These are phyloP conservation scores for Calliphora vomitoria DNA, from an alignment of 2,888 invertebrate species.

Conservation along the genomic window DNA sequence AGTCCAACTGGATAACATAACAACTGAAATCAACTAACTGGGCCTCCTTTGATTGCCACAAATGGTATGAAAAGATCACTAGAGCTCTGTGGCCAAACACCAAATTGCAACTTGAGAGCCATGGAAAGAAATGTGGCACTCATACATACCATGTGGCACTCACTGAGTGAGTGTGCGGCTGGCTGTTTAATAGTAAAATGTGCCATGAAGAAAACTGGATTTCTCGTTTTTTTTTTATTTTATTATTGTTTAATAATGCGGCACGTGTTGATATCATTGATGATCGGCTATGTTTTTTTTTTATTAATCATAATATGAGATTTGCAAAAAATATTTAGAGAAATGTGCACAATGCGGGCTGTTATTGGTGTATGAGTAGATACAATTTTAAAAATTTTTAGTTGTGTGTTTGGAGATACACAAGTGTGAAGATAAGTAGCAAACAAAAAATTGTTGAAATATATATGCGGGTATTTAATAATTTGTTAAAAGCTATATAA, in stretches of 20 bases:
- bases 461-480: no score
- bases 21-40: conserved; percentile 35
- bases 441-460: neutral
- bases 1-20: conserved; percentile 37
- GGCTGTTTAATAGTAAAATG: neutral
- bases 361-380: neutral
- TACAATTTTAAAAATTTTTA: conserved; percentile 19
- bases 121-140: conserved; percentile 34
- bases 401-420: neutral
- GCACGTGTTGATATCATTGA: conserved; percentile 74
- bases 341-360: conserved; percentile 39
- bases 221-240: conserved; percentile 52
- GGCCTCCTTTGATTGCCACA: conserved; percentile 49
- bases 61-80: conserved; percentile 47
- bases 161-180: neutral
- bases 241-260: conserved; percentile 59
- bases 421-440: conserved; percentile 25
- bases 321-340: conserved; percentile 11
- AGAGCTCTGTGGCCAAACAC: neutral
- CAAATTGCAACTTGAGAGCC: conserved; percentile 22
- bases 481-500: no score
- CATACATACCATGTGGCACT: neutral
- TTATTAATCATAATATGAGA: conserved; percentile 54
- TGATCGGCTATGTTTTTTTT: conserved; percentile 50
- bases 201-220: conserved; percentile 57